Evolutionary conservation across 2,888 invertebrate species (phyloP).

Genomic region (Phortica magna): DNA sequence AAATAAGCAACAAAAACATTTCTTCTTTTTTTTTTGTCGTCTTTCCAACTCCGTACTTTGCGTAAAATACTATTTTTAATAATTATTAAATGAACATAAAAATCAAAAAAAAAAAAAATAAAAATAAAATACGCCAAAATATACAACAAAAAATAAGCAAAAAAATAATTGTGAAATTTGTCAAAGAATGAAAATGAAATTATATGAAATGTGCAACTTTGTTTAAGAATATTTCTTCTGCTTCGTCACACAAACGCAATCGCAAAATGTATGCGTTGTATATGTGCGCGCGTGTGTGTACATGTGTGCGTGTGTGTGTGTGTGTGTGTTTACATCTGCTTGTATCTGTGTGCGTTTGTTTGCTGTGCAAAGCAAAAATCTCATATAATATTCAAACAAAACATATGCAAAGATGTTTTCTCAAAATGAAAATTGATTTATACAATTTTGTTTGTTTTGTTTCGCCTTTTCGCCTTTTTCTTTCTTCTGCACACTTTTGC

Average conservation of each 20-base stretch:
- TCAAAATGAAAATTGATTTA: too few relatives aligned
- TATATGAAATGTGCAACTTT: too few relatives aligned
- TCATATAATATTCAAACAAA: too few relatives aligned
- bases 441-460: too few relatives aligned
- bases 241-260: slow-evolving; percentile 22
- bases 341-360: neutral
- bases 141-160: too few relatives aligned
- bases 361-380: neutral
- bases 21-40: slow-evolving; percentile 28
- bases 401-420: too few relatives aligned
- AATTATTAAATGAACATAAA: slow-evolving; percentile 47
- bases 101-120: slow-evolving; percentile 30
- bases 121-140: slow-evolving; percentile 47
- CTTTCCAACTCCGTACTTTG: slow-evolving; percentile 43
- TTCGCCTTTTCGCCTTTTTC: too few relatives aligned
- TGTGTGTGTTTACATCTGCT: neutral
- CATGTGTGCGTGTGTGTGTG: slow-evolving; percentile 5
- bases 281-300: neutral
- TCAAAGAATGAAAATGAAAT: too few relatives aligned
- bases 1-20: neutral
- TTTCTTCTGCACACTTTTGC: too few relatives aligned
- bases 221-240: too few relatives aligned
- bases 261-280: neutral
- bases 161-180: too few relatives aligned
- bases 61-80: slow-evolving; percentile 41